Conservation (phyloP, 2,797 vertebrate species). For the Parotocinclus haroldoi region DNA sequence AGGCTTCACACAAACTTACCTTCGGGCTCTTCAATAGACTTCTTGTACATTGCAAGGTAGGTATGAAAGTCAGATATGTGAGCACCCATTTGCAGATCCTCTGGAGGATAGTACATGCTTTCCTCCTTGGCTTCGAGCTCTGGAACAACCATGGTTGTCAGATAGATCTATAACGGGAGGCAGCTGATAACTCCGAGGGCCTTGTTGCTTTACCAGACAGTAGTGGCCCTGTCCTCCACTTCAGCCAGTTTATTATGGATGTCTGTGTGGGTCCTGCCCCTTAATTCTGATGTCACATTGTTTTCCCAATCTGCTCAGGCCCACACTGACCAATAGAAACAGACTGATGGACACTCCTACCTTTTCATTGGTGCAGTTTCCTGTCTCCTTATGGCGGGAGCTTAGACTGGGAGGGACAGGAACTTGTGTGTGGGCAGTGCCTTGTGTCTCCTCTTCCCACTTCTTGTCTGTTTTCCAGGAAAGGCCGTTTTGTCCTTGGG, state of each 20-base stretch:
- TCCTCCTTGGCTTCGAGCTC: constrained; percentile 58
- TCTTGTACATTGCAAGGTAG: constrained; percentile 71
- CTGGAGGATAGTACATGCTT: constrained; percentile 65
- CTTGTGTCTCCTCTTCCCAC: constrained; percentile 4
- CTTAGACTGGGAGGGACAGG: background rate
- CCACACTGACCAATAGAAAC: constrained; percentile 58
- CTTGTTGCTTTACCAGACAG: constrained; percentile 33
- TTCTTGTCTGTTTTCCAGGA: background rate
- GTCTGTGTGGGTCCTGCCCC: constrained; percentile 53
- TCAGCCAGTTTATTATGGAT: constrained; percentile 44
- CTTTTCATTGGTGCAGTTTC: constrained; percentile 65
- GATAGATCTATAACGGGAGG: constrained; percentile 30
- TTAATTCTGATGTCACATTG: constrained; percentile 54
- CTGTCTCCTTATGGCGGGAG: constrained; percentile 61
- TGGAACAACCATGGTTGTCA: constrained; percentile 66
- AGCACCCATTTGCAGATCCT: constrained; percentile 66
- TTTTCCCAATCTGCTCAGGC: constrained; percentile 58
- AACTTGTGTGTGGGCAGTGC: background rate
- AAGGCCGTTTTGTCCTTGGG: no score
- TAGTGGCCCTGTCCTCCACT: constrained; percentile 13
- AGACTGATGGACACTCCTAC: constrained; percentile 67
- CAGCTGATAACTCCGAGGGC: constrained; percentile 5
- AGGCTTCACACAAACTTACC: constrained; percentile 59
- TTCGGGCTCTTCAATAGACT: constrained; percentile 75
- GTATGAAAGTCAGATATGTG: constrained; percentile 72